Base-by-base conservation (phyloP, 2,797 vertebrate species). In the Psittacula derbiana region DNA sequence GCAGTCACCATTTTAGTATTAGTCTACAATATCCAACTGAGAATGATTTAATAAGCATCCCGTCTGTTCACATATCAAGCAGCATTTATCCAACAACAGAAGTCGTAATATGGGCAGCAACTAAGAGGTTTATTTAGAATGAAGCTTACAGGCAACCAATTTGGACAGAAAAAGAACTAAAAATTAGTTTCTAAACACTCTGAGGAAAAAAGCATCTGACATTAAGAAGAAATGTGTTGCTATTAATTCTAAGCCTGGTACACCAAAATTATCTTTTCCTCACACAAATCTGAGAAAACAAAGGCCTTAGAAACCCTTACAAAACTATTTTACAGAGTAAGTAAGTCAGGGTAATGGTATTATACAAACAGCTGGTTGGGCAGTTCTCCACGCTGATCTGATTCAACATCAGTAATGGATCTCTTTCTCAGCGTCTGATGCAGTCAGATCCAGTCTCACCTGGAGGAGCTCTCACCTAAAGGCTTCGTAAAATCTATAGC, bases 31-130 rank as follows among this genome's bases (percentile, higher is more conserved):
- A 90, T 47, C 75, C 52, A 92, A 70, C 61, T 69, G 30, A 75
- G 66, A 92, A 85, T 65, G 50, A 91, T 75, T 90, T 90, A 94
- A 88, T 75, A 94, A 81, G n/a, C 43, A 88, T 52, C 44, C 47
- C 3, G 3, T 93, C 84, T 94, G 80, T 80, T 93, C 62, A 66
- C 17, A 27, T 55, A 91, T 73, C 62, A 88, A 81, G 50, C 55
- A 90, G 53, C 66, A 91, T 90, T 95, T 80, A 88, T 38, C 58
- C 60, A 88, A 88, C 73, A 91, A 83, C 33, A 86, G 79, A 75
- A 93, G 47, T 46, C 55, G 88, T 73, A 93, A 64, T n/a, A 88
- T 2, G 16, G 73, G 24, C 40, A 90, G 75, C 18, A 92, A 49
- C 40, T 58, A 40, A 6, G 16, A 58, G 17, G 47, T 84, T 93